Base-by-base conservation (phyloP, 2,113 vertebrate species). In the Sander vitreus region DNA sequence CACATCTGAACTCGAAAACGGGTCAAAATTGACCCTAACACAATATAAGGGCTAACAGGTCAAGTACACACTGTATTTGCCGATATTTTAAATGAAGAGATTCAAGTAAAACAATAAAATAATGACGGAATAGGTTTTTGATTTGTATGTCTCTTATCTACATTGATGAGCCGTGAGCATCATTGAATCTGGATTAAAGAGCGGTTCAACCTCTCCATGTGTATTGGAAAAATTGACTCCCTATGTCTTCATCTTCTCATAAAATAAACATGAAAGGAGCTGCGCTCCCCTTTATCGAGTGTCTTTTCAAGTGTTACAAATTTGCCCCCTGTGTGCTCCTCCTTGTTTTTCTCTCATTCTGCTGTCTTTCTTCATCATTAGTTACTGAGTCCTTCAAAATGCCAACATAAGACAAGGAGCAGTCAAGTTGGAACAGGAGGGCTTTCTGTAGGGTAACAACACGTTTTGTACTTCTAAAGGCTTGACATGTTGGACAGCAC, bases 211-310 rank as follows among this genome's bases (percentile, higher is more conserved):
- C 79, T 85, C 54, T 81, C 78, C 27, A 53, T 86, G 80, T 85
- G 73, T 83, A 80, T 64, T 81, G 39, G 62, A 90, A 89, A 84
- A 91, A 86, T 66, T 55, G 69, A 80, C 80, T 87, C 71, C 69
- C 70, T 19, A 53, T 73, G 79, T 93, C 74, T 93, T 91, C 67
- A 90, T 90, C 67, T 78, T 36, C 78, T 90, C 84, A 88, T 92
- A 48, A 93, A 93, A 92, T 86, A 89, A 92, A 89, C 79, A 90
- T 91, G 58, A 92, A 87, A 93, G 65, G 60, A 76, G 57, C 60
- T 53, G 81, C 23, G 27, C 60, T 92, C 65, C 73, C 36, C 80
- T 87, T 90, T 83, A 79, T 92, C 30, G 21, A 85, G 79, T 71
- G 80, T 77, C 81, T 78, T 90, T 92, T 88, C 77, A 87, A 89